Evolutionary conservation across 2,113 vertebrate genomes (phyloP).

Genomic region (Chroicocephalus ridibundus): DNA sequence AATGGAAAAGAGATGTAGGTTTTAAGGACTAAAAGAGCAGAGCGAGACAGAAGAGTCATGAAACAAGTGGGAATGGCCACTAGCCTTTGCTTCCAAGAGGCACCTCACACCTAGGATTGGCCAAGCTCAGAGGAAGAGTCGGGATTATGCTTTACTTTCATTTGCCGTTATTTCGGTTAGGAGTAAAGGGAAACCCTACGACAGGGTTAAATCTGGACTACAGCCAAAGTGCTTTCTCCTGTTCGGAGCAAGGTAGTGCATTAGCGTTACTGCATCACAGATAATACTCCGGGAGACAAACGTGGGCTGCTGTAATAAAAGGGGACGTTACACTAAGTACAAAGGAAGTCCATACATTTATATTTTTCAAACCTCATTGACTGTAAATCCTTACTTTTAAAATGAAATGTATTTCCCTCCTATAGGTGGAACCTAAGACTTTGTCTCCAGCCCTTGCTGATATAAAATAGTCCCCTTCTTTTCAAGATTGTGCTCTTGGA

Average conservation of each 20-base stretch:
- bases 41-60: neutral
- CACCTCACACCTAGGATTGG: neutral
- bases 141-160: neutral
- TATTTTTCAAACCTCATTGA: neutral
- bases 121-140: neutral
- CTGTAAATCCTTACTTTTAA: neutral
- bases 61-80: neutral
- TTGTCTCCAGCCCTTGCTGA: neutral
- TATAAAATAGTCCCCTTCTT: neutral
- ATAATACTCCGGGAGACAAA: constrained; percentile 15
- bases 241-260: constrained; percentile 13
- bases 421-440: neutral
- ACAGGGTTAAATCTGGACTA: constrained; percentile 27
- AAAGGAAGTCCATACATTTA: neutral
- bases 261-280: neutral
- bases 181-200: neutral
- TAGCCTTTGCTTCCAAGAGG: neutral
- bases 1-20: neutral
- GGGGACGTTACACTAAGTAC: neutral
- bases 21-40: neutral
- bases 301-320: neutral
- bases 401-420: neutral
- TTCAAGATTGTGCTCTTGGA: neutral
- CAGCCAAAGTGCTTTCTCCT: constrained; percentile 55
- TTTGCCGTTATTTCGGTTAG: neutral